Conservation (phyloP, 2,113 vertebrate genomes). For the Carettochelys insculpta region DNA sequence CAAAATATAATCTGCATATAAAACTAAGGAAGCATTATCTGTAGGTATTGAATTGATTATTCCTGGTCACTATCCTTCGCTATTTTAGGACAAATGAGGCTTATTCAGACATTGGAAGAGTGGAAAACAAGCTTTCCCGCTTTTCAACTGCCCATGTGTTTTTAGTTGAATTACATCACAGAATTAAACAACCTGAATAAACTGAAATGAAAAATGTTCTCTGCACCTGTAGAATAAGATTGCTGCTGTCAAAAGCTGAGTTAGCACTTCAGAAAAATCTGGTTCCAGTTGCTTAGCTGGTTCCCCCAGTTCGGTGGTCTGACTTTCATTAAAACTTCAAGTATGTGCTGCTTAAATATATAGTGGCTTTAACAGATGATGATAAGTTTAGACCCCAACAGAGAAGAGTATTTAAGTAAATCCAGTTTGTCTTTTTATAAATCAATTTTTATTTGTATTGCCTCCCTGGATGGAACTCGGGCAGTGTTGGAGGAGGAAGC, state of each 20-base stretch:
- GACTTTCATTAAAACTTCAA: not conserved
- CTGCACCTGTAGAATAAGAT: not conserved
- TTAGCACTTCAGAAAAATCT: not conserved
- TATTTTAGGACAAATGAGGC: not conserved
- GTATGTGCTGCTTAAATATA: not conserved
- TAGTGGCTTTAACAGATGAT: not conserved
- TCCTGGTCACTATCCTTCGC: not conserved
- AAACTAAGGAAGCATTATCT: not conserved
- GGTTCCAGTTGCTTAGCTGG: not conserved
- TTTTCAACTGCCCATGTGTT: not conserved
- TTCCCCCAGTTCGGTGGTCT: not conserved
- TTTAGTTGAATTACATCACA: not conserved
- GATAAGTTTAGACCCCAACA: not conserved
- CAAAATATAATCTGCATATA: not conserved
- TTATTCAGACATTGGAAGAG: not conserved
- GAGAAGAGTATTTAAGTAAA: not conserved
- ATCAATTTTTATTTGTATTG: not conserved
- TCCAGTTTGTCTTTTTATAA: not conserved
- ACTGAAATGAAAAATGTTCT: not conserved
- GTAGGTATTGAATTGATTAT: not conserved
- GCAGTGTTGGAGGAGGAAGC: not conserved
- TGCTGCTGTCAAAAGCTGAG: not conserved
- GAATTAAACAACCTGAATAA: not conserved
- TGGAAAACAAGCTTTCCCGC: not conserved
- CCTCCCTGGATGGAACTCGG: not conserved